phyloP scores from a whole-genome alignment of 2,113 vertebrate species.

The Hydrochoerus hydrochaeris region DNA sequence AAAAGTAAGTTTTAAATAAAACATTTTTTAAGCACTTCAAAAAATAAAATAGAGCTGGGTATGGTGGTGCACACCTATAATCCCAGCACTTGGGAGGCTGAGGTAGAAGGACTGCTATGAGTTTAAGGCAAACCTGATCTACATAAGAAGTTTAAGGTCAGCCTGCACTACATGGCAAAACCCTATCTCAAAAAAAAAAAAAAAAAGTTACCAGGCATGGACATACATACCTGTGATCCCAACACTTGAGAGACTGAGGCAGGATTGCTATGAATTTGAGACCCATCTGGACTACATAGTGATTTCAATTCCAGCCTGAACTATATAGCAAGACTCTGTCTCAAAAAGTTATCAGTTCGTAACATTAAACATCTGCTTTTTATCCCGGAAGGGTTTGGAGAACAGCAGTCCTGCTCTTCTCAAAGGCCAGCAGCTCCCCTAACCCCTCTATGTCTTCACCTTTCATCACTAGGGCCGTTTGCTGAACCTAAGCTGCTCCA shows the following conservation, averaged over 20 bases:
- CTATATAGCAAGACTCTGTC: not conserved
- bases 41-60: not conserved
- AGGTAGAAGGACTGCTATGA: not conserved
- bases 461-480: constrained; percentile 89
- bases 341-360: not conserved
- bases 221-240: too few relatives aligned
- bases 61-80: not conserved
- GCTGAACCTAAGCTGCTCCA: constrained; percentile 98
- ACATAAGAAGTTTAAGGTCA: not conserved
- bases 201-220: not conserved
- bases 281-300: not conserved
- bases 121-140: not conserved
- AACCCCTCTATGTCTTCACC: not conserved
- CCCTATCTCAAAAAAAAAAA: not conserved
- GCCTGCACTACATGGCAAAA: not conserved
- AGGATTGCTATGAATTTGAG: not conserved
- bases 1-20: not conserved
- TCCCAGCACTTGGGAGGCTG: not conserved
- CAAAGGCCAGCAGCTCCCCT: not conserved
- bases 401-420: not conserved
- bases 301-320: not conserved
- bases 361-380: not conserved
- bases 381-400: constrained; percentile 23
- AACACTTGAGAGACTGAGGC: not conserved
- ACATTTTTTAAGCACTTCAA: not conserved